Conservation (phyloP, 2,888 invertebrate species). For the Endomychus coccineus region DNA sequence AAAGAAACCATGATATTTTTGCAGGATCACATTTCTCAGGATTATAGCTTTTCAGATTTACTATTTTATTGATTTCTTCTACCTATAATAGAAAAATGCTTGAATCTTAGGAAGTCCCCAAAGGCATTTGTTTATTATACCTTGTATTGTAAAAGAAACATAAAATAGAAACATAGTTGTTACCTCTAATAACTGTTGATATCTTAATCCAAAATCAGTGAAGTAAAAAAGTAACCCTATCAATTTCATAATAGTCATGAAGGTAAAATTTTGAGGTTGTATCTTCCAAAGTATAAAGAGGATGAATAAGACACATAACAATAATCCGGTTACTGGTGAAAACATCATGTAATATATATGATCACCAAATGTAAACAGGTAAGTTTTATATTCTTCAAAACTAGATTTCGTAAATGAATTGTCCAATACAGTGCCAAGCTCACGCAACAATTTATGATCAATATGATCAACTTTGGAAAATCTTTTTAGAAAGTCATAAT, state of each 20-base stretch:
- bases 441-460: conserved; percentile 1
- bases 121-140: no score
- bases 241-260: conserved; percentile 8
- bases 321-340: conserved; percentile 1
- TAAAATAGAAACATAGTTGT: not conserved
- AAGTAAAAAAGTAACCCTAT: conserved; percentile 8
- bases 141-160: no score
- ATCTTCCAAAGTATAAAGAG: conserved; percentile 10
- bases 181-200: conserved; percentile 8
- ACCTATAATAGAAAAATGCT: conserved; percentile 7
- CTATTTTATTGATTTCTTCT: conserved; percentile 9
- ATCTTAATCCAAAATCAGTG: conserved; percentile 10
- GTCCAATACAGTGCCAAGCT: conserved; percentile 5
- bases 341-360: conserved; percentile 3
- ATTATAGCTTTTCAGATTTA: conserved; percentile 3
- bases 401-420: conserved; percentile 5
- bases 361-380: conserved; percentile 5
- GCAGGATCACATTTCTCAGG: conserved; percentile 6
- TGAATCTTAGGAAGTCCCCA: no score
- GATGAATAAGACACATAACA: not conserved
- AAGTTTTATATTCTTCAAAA: not conserved
- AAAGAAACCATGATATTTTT: conserved; percentile 3
- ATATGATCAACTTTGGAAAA: not conserved
- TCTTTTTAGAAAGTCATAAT: conserved; percentile 11
- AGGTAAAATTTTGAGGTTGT: conserved; percentile 10